Percentiles rank a stretch among this genome's conserved stretches.
phyloP scores from a whole-genome alignment of 2,113 vertebrate genomes.

The Microcebus tavaratra region DNA sequence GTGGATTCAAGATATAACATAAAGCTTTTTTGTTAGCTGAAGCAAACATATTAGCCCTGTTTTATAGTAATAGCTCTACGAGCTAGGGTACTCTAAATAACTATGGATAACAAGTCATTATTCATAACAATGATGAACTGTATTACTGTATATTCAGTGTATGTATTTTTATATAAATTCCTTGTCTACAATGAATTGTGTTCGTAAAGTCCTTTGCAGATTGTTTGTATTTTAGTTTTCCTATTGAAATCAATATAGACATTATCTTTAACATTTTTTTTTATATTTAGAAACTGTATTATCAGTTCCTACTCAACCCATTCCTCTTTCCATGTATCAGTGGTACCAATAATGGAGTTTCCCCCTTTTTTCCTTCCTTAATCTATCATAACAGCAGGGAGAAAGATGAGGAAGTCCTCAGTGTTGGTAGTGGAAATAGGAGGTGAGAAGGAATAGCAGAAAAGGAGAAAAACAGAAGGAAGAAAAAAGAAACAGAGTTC shows the following conservation, averaged over 20 bases:
- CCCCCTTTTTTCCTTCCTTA: background rate
- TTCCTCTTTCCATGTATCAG: background rate
- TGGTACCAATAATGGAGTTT: background rate
- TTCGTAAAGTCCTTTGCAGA: background rate
- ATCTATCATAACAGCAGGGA: background rate
- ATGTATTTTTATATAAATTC: background rate
- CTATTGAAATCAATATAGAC: background rate
- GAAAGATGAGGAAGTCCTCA: background rate
- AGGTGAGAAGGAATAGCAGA: background rate
- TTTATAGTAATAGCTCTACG: background rate
- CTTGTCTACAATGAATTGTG: background rate
- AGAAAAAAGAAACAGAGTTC: background rate
- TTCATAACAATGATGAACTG: background rate
- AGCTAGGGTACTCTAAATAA: background rate
- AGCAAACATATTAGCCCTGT: slow-evolving; percentile 12
- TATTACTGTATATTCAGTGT: background rate
- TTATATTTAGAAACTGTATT: background rate
- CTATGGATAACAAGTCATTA: background rate
- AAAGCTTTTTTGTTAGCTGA: slow-evolving; percentile 19
- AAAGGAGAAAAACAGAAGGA: background rate
- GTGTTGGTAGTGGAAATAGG: background rate
- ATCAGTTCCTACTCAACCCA: background rate
- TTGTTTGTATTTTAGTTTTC: background rate
- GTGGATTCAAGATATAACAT: background rate
- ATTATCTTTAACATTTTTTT: background rate